These are phyloP conservation scores for Macrostomum lignano DNA, from an alignment of 1,140 invertebrate genomes.

Conservation along the genomic window DNA sequence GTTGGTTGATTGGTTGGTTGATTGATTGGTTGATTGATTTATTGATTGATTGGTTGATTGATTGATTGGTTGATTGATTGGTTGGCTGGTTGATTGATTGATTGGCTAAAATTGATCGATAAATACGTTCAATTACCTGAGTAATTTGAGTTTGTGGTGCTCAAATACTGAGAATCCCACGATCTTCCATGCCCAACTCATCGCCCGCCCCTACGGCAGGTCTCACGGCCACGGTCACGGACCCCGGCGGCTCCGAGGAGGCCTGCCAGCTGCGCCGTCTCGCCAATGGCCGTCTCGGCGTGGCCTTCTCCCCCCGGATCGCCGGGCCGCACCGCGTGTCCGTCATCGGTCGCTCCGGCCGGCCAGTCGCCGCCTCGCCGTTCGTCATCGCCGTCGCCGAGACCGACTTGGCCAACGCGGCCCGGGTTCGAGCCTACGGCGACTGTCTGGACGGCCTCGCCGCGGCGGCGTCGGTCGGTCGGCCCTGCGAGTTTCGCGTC, in stretches of 20 bases:
- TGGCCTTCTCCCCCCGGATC: conserved; percentile 82
- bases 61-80: too few relatives aligned
- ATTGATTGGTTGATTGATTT: too few relatives aligned
- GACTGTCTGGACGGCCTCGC: conserved; percentile 55
- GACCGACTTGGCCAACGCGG: conserved; percentile 75
- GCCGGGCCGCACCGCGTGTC: conserved; percentile 70
- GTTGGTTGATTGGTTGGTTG: too few relatives aligned
- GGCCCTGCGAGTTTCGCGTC: conserved; percentile 61
- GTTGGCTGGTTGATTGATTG: too few relatives aligned
- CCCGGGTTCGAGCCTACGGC: conserved; percentile 65
- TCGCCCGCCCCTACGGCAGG: too few relatives aligned
- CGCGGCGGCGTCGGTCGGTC: conserved; percentile 53
- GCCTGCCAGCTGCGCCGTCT: conserved; percentile 77
- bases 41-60: too few relatives aligned
- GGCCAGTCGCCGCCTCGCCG: conserved; percentile 73
- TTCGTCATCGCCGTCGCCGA: conserved; percentile 71
- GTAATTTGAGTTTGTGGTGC: too few relatives aligned
- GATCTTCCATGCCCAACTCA: too few relatives aligned
- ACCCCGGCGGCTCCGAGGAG: conserved; percentile 68
- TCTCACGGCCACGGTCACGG: conserved; percentile 67
- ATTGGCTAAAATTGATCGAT: too few relatives aligned
- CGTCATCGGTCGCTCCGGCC: conserved; percentile 64
- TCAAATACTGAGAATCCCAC: too few relatives aligned
- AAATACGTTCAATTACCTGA: too few relatives aligned
- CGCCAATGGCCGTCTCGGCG: conserved; percentile 48